Conservation (phyloP, 2,113 vertebrate genomes). For the human (Homo sapiens) region DNA sequence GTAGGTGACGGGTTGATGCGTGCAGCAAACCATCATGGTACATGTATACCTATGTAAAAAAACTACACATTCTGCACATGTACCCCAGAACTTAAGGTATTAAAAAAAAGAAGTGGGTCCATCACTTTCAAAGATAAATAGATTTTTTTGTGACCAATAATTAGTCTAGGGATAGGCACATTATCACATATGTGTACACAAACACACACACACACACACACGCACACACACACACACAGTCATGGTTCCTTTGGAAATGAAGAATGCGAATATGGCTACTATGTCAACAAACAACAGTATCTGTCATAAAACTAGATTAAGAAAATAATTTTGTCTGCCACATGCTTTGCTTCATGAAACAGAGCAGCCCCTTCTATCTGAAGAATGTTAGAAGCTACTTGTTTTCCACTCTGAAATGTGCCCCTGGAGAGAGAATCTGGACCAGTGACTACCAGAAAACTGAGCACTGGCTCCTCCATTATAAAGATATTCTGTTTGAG, state of each 20-base stretch:
- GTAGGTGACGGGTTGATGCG: no score
- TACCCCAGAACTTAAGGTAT: no score
- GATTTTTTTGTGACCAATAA: not conserved
- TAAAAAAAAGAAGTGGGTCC: no score
- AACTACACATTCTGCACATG: no score
- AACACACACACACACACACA: not conserved
- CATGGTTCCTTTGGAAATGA: not conserved
- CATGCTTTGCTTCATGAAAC: not conserved
- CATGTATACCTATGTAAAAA: no score
- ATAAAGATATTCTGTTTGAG: not conserved
- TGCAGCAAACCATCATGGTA: no score
- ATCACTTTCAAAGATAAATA: not conserved
- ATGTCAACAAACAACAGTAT: not conserved
- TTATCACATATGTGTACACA: not conserved
- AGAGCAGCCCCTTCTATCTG: not conserved
- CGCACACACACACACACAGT: no score
- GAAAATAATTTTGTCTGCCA: not conserved
- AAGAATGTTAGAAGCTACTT: not conserved
- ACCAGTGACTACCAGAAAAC: not conserved
- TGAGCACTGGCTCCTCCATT: not conserved
- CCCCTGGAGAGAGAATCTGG: not conserved
- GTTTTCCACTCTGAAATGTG: not conserved
- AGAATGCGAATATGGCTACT: not conserved
- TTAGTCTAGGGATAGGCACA: not conserved
- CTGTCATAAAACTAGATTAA: not conserved